These are phyloP conservation scores for Ovis canadensis DNA, from an alignment of 2,113 vertebrate genomes.

Conservation along the genomic window DNA sequence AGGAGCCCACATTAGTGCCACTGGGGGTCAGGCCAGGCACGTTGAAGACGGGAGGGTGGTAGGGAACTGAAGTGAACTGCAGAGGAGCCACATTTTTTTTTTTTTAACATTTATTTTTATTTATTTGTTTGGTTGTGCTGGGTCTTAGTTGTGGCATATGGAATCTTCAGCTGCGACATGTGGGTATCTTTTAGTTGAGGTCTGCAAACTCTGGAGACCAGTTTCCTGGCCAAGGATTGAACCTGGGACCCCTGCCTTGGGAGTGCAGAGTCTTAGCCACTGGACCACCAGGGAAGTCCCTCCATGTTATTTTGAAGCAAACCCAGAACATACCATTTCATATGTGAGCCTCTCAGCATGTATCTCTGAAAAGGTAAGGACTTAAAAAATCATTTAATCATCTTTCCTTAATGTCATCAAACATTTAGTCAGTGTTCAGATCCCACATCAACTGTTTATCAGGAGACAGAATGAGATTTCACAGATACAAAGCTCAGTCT, in stretches of 20 bases:
- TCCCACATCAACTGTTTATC: neutral
- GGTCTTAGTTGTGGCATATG: neutral
- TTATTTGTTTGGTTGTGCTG: neutral
- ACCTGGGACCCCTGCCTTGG: neutral
- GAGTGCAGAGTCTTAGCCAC: neutral
- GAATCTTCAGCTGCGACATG: neutral
- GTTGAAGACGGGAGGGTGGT: neutral
- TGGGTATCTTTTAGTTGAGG: neutral
- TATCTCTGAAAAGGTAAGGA: neutral
- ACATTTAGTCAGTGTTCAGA: neutral
- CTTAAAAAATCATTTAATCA: neutral
- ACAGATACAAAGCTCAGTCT: neutral
- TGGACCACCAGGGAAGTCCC: neutral
- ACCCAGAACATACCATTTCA: neutral
- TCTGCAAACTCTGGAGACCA: neutral
- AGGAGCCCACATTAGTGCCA: constrained; percentile 92
- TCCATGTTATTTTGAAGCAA: neutral
- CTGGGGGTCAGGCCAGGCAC: constrained; percentile 92
- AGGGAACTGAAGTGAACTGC: rapidly evolving
- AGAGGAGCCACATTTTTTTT: neutral
- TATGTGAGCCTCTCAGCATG: neutral
- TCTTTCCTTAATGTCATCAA: neutral
- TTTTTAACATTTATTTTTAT: neutral
- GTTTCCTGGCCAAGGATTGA: neutral
- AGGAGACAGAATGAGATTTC: neutral